Percentiles rank a stretch among this genome's conserved stretches.
phyloP scores from a whole-genome alignment of 2,797 vertebrate species.

The Dipus sagitta region DNA sequence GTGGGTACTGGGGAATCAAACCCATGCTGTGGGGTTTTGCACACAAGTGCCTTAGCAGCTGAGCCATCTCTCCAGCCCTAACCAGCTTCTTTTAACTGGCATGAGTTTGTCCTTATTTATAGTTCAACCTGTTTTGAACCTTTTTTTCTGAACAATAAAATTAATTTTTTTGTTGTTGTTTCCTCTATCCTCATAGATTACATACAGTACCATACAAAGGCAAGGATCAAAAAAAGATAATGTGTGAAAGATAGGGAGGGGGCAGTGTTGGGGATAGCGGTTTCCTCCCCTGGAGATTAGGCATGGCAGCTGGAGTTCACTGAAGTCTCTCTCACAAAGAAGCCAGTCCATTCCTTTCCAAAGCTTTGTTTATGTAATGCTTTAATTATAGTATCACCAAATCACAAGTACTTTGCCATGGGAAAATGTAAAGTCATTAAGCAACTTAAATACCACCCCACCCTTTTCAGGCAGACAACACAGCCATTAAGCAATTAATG shows the following conservation, averaged over 20 bases:
- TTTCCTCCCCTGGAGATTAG: constrained; percentile 54
- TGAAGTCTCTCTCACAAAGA: constrained; percentile 80
- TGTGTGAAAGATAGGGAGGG: neutral
- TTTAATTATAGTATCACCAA: constrained; percentile 88
- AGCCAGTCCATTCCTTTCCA: constrained; percentile 87
- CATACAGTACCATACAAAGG: neutral
- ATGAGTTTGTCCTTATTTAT: constrained; percentile 73
- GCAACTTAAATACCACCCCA: constrained; percentile 87
- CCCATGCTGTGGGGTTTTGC: too few species aligned
- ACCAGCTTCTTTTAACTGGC: constrained; percentile 73
- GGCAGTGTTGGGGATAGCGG: neutral
- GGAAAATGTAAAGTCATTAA: constrained; percentile 89
- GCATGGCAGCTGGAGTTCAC: constrained; percentile 68
- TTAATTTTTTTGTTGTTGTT: neutral
- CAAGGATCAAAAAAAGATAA: neutral
- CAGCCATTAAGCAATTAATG: constrained; percentile 85
- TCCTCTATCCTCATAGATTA: neutral
- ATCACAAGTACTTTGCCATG: constrained; percentile 87
- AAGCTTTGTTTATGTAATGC: constrained; percentile 89
- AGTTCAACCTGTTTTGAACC: constrained; percentile 76
- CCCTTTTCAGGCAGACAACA: constrained; percentile 87
- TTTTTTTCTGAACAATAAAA: constrained; percentile 73
- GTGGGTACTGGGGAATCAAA: too few species aligned
- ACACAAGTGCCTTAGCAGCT: too few species aligned
- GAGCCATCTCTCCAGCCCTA: neutral